Base-by-base conservation (phyloP, 2,888 invertebrate species). In the Pristionchus arcanus region DNA sequence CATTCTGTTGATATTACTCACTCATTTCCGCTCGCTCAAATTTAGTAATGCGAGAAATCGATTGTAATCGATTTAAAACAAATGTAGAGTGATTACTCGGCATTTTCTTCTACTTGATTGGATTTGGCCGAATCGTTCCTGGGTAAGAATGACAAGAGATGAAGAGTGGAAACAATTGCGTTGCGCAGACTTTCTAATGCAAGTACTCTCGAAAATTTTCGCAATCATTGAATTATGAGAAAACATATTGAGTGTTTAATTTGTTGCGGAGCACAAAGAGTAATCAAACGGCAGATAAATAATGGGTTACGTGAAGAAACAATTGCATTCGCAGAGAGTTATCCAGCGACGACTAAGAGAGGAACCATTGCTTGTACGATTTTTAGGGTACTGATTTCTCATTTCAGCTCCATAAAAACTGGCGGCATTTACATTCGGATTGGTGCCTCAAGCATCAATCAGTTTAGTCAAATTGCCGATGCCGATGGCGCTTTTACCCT, bases 101-200 rank as follows among this genome's bases (percentile, higher is more conserved):
- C 37, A 5, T 37, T 63, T 37, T 74, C 71, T 74, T 74, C 74
- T 74, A 37, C 74, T 37, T 74, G 74, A 74, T 37, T 74, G 74
- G 74, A 19, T 37, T 11, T 74, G 37, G 34, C 37, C 37, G 16
- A 74, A 21, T 74, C 74, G 25, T 74, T 74, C 74, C 68, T 31
- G 68, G 16, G 31, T 28, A 68, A 31, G 59, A 59, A 68, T 28
- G 19, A 66, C 7, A 68, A 11, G 13, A 11, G 68, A 13, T 31
- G 31, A 31, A 68, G 31, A 34, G 31, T 7, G 31, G 63, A 63
- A 63, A 63, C 25, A 63, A 63, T 59, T 59, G 59, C 25, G 31
- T 31, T 68, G 28, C 37, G 16, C 31, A 7, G 21, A 21, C 25
- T 74, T 16, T 25, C 37, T 37, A 74, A 74, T 74, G 74, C 37